A percentile compares a stretch with the other conserved stretches of the same genome.
Evolutionary conservation across 2,797 vertebrate species (phyloP).

Genomic region (Pampus argenteus): DNA sequence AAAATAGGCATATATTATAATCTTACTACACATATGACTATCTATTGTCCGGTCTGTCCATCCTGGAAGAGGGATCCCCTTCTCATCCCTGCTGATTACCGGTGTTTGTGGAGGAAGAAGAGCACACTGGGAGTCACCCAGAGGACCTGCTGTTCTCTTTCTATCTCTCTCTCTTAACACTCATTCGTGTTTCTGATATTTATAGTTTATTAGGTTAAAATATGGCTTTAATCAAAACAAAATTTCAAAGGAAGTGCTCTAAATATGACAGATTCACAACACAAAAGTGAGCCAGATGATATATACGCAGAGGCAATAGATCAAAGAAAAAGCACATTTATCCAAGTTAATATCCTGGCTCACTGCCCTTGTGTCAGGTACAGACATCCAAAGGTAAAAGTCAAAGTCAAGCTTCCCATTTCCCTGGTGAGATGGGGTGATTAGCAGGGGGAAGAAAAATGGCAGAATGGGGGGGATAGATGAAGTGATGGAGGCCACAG

Average conservation of each 20-base stretch:
- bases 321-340: slow-evolving; percentile 68
- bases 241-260: slow-evolving; percentile 56
- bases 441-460: slow-evolving; percentile 65
- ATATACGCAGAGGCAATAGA: slow-evolving; percentile 54
- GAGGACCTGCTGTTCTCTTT: slow-evolving; percentile 31
- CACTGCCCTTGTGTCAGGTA: slow-evolving; percentile 67
- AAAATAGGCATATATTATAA: not conserved
- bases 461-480: slow-evolving; percentile 38
- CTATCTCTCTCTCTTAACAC: slow-evolving; percentile 1
- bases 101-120: slow-evolving; percentile 50
- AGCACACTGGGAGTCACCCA: slow-evolving; percentile 52
- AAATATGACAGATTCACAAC: slow-evolving; percentile 68
- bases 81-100: slow-evolving; percentile 60
- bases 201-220: slow-evolving; percentile 62
- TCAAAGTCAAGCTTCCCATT: slow-evolving; percentile 76
- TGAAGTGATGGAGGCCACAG: slow-evolving; percentile 20
- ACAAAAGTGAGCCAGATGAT: slow-evolving; percentile 61
- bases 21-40: not conserved
- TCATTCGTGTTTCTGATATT: slow-evolving; percentile 47
- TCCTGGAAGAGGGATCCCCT: slow-evolving; percentile 11
- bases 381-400: slow-evolving; percentile 71
- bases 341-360: slow-evolving; percentile 74
- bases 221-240: slow-evolving; percentile 65
- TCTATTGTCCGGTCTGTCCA: not conserved
- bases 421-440: slow-evolving; percentile 60